Base-by-base conservation (phyloP, 2,113 vertebrate species). In the Myxocyprinus asiaticus region DNA sequence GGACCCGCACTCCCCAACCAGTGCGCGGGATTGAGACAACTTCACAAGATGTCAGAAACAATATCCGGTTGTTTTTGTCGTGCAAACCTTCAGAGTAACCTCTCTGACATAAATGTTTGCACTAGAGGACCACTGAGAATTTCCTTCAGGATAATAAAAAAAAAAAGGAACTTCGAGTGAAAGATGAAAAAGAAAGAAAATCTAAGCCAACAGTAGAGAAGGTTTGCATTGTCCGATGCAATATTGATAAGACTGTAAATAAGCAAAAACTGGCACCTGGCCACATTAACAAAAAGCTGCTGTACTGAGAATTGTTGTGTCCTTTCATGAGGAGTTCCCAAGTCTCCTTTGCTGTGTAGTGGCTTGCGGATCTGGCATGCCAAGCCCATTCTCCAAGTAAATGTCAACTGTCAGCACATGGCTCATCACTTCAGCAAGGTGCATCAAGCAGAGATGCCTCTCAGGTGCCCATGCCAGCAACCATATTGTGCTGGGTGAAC, bases 1-100 rank as follows among this genome's bases (percentile, higher is more conserved):
- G 94, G 88, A 91, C 91, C 73, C 71, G 33, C 75, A 84, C 91
- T 93, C 90, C 92, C 92, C 88, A 87, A 92, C 94, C 94, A 92
- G 92, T 91, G 91, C 17, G 77, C 86, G 91, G 90, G 92, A 94
- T 85, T 88, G 90, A 94, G 90, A 92, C 93, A 91, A 92, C 91
- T 94, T 94, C 93, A 94, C 93, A 92, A 93, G 91, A 93, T 93
- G 95, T 95, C 95, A 95, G 83, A 89, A 94, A 94, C 90, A 93
- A 94, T 95, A 93, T 94, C 90, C 88, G 88, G 93, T 94, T 91
- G 86, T 93, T 92, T 94, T 94, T 92, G 89, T 89, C 62, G 47
- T 78, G 64, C 62, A 81, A 85, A 83, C 84, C 86, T 66, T 58
- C 77, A 22, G 66, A 69, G 58, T 77, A 68, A 80, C 67, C 76